Evolutionary conservation across 53 echinoderm and acorn worm species (phyloP).

Genomic region (Luidia sarsii): DNA sequence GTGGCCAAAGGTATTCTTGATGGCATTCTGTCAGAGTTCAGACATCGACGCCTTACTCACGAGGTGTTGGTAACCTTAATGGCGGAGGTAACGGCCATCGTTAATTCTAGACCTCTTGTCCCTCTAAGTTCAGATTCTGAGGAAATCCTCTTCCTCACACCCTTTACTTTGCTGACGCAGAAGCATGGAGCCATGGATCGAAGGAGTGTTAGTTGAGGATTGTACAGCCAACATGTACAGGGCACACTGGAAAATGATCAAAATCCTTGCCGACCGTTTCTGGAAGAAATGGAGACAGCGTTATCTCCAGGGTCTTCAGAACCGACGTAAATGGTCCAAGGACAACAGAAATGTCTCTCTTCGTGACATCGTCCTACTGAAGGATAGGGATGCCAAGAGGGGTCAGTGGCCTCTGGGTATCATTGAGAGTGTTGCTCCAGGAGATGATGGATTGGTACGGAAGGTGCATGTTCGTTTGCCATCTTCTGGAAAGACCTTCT

Average conservation of each 20-base stretch:
- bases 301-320: conserved; percentile 41
- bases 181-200: conserved; percentile 9
- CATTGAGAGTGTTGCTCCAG: background rate
- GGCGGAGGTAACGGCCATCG: conserved; percentile 3
- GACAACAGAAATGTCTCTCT: background rate
- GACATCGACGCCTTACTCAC: conserved; percentile 33
- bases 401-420: background rate
- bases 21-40: too few relatives aligned
- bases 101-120: background rate
- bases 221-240: conserved; percentile 16
- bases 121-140: conserved; percentile 16
- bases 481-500: background rate
- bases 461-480: background rate
- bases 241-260: background rate
- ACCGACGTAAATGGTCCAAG: background rate
- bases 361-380: background rate
- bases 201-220: conserved; percentile 11
- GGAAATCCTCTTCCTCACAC: conserved; percentile 19
- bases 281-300: conserved; percentile 56
- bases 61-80: conserved; percentile 30
- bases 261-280: conserved; percentile 56
- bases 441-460: conserved; percentile 14
- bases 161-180: conserved; percentile 22
- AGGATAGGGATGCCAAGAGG: background rate
- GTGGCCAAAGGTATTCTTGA: background rate